Evolutionary conservation across 2,888 invertebrate species (phyloP).

Genomic region (Plebejus anna): DNA sequence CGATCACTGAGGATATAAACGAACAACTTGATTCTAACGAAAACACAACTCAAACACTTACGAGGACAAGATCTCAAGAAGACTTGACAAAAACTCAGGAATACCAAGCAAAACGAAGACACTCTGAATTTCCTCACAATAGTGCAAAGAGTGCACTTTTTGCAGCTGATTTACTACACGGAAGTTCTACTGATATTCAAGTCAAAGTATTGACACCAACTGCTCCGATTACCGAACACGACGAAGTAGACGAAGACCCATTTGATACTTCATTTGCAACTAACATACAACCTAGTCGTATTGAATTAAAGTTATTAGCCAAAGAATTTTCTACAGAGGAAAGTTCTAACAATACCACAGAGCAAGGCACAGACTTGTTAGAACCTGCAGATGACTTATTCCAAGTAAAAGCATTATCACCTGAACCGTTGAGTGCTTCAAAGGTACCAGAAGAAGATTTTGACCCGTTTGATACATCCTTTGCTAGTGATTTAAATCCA

Average conservation of each 20-base stretch:
- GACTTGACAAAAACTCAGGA: constrained; percentile 79
- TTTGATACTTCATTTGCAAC: constrained; percentile 93
- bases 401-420: constrained; percentile 86
- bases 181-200: constrained; percentile 52
- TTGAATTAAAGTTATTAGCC: constrained; percentile 88
- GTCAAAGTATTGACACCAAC: constrained; percentile 84
- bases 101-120: constrained; percentile 64
- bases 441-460: constrained; percentile 64
- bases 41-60: constrained; percentile 79
- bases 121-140: constrained; percentile 71
- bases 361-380: constrained; percentile 59
- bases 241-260: constrained; percentile 82
- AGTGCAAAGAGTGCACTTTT: constrained; percentile 47
- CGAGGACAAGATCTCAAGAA: constrained; percentile 82
- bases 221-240: constrained; percentile 61
- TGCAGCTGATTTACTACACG: constrained; percentile 61
- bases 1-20: constrained; percentile 75
- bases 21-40: constrained; percentile 83
- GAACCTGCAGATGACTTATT: constrained; percentile 79
- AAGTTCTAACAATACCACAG: constrained; percentile 51
- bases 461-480: constrained; percentile 93
- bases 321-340: constrained; percentile 84
- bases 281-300: constrained; percentile 87
- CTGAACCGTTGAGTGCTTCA: constrained; percentile 70
- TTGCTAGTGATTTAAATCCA: constrained; percentile 85